Base-by-base conservation (phyloP, 2,113 vertebrate genomes). In the Probosciger aterrimus region DNA sequence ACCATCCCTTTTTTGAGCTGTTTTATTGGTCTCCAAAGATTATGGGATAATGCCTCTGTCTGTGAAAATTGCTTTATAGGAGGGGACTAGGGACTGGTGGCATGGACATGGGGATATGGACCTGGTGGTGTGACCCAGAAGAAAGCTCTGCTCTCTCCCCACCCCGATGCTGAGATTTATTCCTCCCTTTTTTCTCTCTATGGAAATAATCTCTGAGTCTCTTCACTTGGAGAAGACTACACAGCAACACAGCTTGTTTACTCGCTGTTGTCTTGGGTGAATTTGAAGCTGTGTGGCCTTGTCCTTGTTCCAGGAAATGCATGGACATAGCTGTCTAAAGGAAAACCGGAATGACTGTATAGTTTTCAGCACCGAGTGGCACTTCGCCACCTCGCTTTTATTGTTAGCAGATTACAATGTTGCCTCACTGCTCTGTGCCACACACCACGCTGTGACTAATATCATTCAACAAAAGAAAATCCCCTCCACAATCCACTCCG, bases 211-310 rank as follows among this genome's bases (percentile, higher is more conserved):
- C 67, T 39, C 65, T 64, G 74, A 46, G 41, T 70, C 47, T 35
- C 73, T 87, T 86, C 88, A 83, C 81, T 64, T 71, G 11, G 63
- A 82, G 55, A 73, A 81, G 86, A 77, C 78, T 90, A 35, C 75
- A 22, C 86, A 93, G 95, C 89, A 91, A 65, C 69, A 22, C 2
- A 35, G 46, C 92, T 80, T 96, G 92, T 96, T 97, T 92, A 96
- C 82, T 74, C 4, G 3, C 88, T 74, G 84, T 17, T 89, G 95
- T 57, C 86, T 93, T 93, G 3, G 31, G 80, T 74, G 86, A 81
- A 50, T 83, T 83, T 95, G 96, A 96, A 96, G 92, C 92, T 96
- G 96, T 96, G 96, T 96, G 95, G 96, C 96, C 96, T 95, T 93
- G 93, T 96, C 93, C 52, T 30, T 2, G 50, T 88, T 95, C 95